Base-by-base conservation (phyloP, 2,797 vertebrate species). In the Nasua narica region DNA sequence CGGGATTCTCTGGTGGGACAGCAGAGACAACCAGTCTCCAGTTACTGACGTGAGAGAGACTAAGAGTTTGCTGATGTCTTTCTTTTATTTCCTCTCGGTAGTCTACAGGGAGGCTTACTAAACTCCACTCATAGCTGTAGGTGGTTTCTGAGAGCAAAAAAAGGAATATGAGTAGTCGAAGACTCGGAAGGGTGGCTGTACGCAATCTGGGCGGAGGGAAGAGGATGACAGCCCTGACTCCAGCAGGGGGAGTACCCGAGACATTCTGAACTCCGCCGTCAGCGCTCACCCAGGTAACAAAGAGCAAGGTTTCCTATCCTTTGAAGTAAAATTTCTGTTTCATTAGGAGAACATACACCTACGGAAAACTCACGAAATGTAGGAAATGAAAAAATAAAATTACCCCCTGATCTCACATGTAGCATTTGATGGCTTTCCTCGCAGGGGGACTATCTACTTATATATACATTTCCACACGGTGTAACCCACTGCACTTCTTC, bases 91-190 rank as follows among this genome's bases (percentile, higher is more conserved):
- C 97, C 89, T 98, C 98, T 65, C 95, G 96, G 27, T 99, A 99
- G 97, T 98, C 98, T 90, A 93, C 92, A 62, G 99, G 99, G 60
- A 98, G 98, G 93, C 94, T 98, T 87, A 99, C 96, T 94, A 99
- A 98, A 95, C 98, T 99, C 99, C 99, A 99, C 65, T 99, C 98
- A 93, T 99, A 99, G 52, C 60, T 98, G 92, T 99, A 99, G 78
- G 97, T 94, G 96, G 97, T 96, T 96, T 99, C 99, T 99, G 97
- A 92, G 95, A 90, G 43, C 50, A 76, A 97, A 74, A 96, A 96
- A 0, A 96, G 58, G 90, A 95, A 84, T 90, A 60, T 0, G 10
- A 94, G 91, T 11, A 94, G 48, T 60, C 96, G 94, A 60, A 54
- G 19, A 14, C 90, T 97, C 85, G 81, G 65, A 77, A 15, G 77